Conservation (phyloP, 2,113 vertebrate species). For the Hypanus sabinus region DNA sequence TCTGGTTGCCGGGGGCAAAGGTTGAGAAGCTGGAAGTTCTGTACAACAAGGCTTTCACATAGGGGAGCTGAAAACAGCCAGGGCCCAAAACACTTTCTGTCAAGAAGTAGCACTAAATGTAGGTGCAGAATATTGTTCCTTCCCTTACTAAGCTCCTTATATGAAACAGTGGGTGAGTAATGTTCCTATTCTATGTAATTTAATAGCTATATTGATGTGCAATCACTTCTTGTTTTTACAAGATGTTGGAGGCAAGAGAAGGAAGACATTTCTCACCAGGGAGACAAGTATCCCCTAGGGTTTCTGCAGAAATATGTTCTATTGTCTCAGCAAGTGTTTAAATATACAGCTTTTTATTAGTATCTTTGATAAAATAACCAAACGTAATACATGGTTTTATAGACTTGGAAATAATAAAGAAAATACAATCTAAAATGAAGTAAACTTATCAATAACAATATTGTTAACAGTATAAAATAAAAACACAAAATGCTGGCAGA, state of each 20-base stretch:
- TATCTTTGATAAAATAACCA: not conserved
- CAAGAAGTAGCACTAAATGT: not conserved
- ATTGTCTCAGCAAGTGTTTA: not conserved
- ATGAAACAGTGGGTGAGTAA: not conserved
- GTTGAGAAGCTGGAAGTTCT: not conserved
- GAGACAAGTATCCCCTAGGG: not conserved
- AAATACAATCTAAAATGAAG: not conserved
- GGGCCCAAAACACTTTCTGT: not conserved
- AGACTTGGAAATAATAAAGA: not conserved
- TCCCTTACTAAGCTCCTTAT: not conserved
- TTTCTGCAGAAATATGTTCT: not conserved
- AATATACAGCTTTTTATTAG: not conserved
- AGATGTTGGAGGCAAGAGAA: not conserved
- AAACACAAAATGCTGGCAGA: too few relatives aligned
- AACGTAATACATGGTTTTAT: not conserved
- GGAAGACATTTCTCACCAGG: not conserved
- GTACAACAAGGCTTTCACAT: not conserved
- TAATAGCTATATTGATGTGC: not conserved
- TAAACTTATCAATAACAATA: not conserved
- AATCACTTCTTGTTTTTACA: not conserved
- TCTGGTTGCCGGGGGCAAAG: conserved; percentile 11
- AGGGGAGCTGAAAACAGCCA: not conserved
- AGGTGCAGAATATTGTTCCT: not conserved
- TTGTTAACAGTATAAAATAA: not conserved
- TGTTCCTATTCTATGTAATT: not conserved